Conservation (phyloP, 2,888 invertebrate species). For the Piscicola geometra region DNA sequence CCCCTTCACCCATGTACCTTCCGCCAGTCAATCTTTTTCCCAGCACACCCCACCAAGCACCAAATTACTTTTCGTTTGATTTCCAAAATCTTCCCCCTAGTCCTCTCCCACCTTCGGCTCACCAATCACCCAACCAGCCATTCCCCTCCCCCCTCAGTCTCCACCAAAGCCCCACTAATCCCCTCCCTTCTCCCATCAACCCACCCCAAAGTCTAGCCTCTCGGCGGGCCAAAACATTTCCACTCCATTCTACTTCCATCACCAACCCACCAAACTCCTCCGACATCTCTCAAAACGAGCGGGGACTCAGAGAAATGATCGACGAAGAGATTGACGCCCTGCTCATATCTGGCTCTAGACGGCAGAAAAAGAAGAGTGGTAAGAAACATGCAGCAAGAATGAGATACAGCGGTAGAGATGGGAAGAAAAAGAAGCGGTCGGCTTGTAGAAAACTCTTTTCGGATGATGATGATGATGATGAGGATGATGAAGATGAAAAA, state of each 20-base stretch:
- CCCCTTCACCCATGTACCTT: neutral
- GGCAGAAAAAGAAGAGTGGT: neutral
- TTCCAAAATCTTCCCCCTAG: neutral
- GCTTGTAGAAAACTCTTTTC: neutral
- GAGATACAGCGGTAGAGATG: neutral
- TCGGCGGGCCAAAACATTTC: too few species aligned
- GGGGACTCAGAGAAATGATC: neutral
- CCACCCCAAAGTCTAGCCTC: too few species aligned
- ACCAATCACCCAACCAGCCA: neutral
- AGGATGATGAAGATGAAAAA: too few species aligned
- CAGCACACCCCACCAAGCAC: neutral
- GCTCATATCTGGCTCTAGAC: neutral
- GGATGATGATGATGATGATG: neutral
- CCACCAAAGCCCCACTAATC: neutral
- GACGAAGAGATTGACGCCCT: neutral
- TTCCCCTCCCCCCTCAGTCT: neutral
- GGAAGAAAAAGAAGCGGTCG: neutral
- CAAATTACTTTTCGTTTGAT: too few species aligned
- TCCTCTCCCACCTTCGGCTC: neutral
- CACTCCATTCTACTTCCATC: too few species aligned
- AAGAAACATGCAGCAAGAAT: neutral
- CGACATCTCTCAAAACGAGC: too few species aligned
- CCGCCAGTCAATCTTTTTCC: neutral
- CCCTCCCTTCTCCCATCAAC: too few species aligned
- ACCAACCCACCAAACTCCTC: too few species aligned